Conservation (phyloP, 2,888 invertebrate genomes). For the Pteria penguin region DNA sequence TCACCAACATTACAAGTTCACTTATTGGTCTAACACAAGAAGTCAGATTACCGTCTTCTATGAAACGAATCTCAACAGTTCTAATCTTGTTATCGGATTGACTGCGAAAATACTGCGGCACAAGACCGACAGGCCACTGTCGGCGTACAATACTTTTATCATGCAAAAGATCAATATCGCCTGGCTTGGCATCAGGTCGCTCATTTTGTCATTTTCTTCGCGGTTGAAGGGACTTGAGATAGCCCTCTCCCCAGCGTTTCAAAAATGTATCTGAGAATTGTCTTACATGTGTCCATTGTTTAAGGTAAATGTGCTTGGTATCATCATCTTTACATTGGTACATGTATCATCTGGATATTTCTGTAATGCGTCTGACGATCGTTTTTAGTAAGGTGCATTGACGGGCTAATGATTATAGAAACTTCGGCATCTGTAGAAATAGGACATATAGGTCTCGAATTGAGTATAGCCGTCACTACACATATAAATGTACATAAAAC, state of each 20-base stretch:
- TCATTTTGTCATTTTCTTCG: conserved; percentile 40
- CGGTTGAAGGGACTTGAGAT: conserved; percentile 35
- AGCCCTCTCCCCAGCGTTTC: conserved; percentile 42
- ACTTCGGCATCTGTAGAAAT: conserved; percentile 44
- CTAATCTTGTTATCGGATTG: conserved; percentile 30
- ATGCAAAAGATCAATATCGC: conserved; percentile 45
- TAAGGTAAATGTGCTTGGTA: no score
- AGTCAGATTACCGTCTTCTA: no score
- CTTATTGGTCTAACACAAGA: no score
- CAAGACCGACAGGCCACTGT: conserved; percentile 44
- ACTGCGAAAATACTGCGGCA: conserved; percentile 35
- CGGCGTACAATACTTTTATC: conserved; percentile 32
- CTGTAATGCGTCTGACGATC: background rate
- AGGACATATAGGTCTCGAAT: conserved; percentile 44
- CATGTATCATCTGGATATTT: conserved; percentile 12
- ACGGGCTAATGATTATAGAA: conserved; percentile 35
- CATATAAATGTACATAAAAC: conserved; percentile 47
- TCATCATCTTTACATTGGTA: conserved; percentile 20
- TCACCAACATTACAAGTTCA: no score
- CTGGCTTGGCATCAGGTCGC: conserved; percentile 29
- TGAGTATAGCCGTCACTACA: conserved; percentile 46
- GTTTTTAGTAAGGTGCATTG: conserved; percentile 42
- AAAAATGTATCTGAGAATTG: conserved; percentile 44
- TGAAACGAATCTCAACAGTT: conserved; percentile 32
- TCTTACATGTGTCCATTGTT: conserved; percentile 45